These are phyloP conservation scores for Bhutanitis thaidina DNA, from an alignment of 2,888 invertebrate species.

Conservation along the genomic window DNA sequence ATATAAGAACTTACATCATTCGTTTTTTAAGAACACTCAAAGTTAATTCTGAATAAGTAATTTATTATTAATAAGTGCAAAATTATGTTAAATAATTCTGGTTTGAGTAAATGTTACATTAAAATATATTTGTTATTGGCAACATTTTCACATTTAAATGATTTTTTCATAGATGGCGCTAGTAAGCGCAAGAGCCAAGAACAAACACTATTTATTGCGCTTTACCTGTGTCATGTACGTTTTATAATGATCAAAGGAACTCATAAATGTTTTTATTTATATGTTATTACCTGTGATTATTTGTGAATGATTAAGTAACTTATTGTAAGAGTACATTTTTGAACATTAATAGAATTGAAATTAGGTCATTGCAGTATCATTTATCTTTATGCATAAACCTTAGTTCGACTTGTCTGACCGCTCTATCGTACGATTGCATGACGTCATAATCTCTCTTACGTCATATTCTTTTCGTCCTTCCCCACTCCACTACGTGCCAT, in stretches of 20 bases:
- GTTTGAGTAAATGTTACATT: not conserved
- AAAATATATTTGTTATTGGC: not conserved
- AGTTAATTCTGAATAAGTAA: not conserved
- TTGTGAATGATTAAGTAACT: too few relatives aligned
- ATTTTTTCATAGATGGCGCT: constrained; percentile 46
- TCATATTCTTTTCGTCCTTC: constrained; percentile 37
- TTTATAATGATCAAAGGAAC: not conserved
- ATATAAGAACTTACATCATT: not conserved
- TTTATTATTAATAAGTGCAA: not conserved
- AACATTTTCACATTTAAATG: constrained; percentile 23
- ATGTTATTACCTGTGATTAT: too few relatives aligned
- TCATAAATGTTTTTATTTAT: constrained; percentile 18
- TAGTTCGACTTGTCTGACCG: constrained; percentile 35
- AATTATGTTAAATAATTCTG: not conserved
- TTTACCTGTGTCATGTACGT: constrained; percentile 13
- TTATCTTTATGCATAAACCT: too few relatives aligned
- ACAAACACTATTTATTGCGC: constrained; percentile 4
- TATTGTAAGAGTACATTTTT: too few relatives aligned
- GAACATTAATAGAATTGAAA: too few relatives aligned
- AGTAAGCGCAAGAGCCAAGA: constrained; percentile 2
- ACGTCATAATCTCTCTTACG: constrained; percentile 57
- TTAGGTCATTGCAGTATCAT: too few relatives aligned
- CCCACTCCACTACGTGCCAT: constrained; percentile 32
- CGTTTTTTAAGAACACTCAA: not conserved
- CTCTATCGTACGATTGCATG: constrained; percentile 48